Evolutionary conservation across 2,113 vertebrate genomes (phyloP).

Genomic region (Odontesthes bonariensis): DNA sequence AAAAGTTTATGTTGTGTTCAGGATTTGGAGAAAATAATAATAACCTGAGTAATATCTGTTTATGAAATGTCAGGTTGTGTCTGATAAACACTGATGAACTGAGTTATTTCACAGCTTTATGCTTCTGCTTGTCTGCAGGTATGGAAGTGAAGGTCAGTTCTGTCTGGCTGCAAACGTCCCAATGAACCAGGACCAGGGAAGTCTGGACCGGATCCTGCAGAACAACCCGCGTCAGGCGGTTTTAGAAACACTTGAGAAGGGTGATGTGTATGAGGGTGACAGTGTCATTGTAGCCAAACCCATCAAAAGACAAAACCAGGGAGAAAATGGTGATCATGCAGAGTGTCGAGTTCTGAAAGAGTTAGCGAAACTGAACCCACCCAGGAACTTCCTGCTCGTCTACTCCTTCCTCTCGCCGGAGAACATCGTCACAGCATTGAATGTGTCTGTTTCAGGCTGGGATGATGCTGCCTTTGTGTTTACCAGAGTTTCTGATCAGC

Average conservation of each 20-base stretch:
- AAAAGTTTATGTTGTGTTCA: neutral
- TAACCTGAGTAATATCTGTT: too few relatives aligned
- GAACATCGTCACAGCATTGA: too few relatives aligned
- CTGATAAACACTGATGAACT: too few relatives aligned
- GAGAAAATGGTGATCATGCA: neutral
- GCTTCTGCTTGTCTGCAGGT: too few relatives aligned
- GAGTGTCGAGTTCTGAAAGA: neutral
- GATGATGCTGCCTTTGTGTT: neutral
- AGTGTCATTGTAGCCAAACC: neutral
- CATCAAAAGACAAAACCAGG: too few relatives aligned
- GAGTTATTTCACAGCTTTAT: too few relatives aligned
- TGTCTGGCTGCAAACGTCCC: constrained; percentile 1
- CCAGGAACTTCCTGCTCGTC: neutral
- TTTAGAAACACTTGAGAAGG: neutral
- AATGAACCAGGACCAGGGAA: neutral
- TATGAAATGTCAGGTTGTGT: too few relatives aligned
- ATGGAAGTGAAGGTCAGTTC: neutral
- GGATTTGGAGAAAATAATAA: too few relatives aligned
- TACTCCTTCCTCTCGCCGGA: constrained; percentile 13
- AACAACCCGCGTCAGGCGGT: neutral
- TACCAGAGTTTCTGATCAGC: neutral
- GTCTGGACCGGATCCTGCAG: neutral
- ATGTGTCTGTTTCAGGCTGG: too few relatives aligned
- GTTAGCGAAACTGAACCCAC: neutral
- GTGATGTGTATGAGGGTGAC: neutral